Evolutionary conservation across 2,113 vertebrate genomes (phyloP), one percentile per base, ranked within the genome.

Genomic region (Cebus imitator): DNA sequence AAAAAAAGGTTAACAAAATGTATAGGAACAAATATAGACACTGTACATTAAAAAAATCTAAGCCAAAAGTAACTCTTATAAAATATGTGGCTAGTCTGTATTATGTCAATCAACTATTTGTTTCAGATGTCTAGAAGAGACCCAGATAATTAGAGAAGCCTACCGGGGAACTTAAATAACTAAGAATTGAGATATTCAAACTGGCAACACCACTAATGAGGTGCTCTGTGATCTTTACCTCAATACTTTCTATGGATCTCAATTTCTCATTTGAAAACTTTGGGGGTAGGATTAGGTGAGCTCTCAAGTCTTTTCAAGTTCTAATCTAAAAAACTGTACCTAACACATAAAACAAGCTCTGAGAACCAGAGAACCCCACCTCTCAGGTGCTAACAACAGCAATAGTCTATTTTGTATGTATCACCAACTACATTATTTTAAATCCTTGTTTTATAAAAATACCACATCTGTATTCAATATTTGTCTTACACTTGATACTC

Each of bases 91-190:
- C 40, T 91, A 37, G 40, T 86, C 17, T 50, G 10, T 75, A 96
- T 80, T 86, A 32, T 16, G 14, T 81, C 27, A 61, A 37, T 21
- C 3, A 45, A 27, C 58, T 48, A 81, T 35, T 73, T 64, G 5
- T 88, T 93, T 87, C 92, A 92, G 30, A 61, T 58, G 87, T 90
- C 94, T 85, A 55, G 18, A 87, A 72, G 43, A 81, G 37, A 70
- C 3, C n/a, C 17, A 82, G 68, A 91, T 72, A 57, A 89, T 64
- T 70, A 25, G 73, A 76, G 72, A 84, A 83, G n/a, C 78, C 25
- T 87, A 50, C 17, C 25, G 7, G 35, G 73, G 32, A 78, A n/a
- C 58, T 87, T 52, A 55, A 43, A 37, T 45, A 81, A 91, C 50
- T n/a, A 17, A 96, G 37, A 80, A 96, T 45, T 27, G 35, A 23